A percentile compares a stretch with the other conserved stretches of the same genome.
Conservation (phyloP, 2,888 invertebrate genomes). For the Acleris cristana region DNA sequence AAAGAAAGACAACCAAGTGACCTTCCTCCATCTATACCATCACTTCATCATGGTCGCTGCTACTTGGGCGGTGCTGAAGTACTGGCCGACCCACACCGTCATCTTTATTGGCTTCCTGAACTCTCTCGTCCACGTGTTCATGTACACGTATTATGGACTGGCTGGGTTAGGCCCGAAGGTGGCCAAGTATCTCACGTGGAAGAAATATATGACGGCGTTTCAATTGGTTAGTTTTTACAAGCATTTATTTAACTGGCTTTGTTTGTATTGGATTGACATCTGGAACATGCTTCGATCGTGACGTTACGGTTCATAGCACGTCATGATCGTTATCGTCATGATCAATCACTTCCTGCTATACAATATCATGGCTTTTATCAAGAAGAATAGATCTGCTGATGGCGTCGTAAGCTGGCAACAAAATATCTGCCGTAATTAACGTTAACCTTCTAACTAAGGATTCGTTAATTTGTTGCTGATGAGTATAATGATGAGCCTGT, state of each 20-base stretch:
- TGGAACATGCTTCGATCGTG: too few relatives aligned
- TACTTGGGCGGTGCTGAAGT: conserved; percentile 90
- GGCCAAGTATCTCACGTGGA: conserved; percentile 92
- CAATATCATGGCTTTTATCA: too few relatives aligned
- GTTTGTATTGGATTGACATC: too few relatives aligned
- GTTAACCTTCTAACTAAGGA: too few relatives aligned
- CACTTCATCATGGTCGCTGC: conserved; percentile 90
- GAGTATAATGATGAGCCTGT: too few relatives aligned
- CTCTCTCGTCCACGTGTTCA: conserved; percentile 90
- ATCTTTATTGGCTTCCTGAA: conserved; percentile 89
- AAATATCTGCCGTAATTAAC: too few relatives aligned
- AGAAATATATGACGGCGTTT: conserved; percentile 91
- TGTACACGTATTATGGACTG: conserved; percentile 92
- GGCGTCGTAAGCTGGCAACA: too few relatives aligned
- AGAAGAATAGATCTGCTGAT: too few relatives aligned
- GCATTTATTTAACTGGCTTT: neutral
- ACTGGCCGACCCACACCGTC: conserved; percentile 89
- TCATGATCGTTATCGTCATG: too few relatives aligned
- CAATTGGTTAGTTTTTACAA: conserved; percentile 86
- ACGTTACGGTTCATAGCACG: too few relatives aligned
- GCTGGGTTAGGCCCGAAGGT: conserved; percentile 89
- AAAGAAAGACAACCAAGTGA: conserved; percentile 90
- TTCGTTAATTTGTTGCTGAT: too few relatives aligned
- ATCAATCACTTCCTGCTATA: too few relatives aligned
- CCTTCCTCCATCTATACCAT: conserved; percentile 95